A percentile compares a stretch with the other conserved stretches of the same genome.
Evolutionary conservation across 2,113 vertebrate species (phyloP).

Genomic region (Esox niger): DNA sequence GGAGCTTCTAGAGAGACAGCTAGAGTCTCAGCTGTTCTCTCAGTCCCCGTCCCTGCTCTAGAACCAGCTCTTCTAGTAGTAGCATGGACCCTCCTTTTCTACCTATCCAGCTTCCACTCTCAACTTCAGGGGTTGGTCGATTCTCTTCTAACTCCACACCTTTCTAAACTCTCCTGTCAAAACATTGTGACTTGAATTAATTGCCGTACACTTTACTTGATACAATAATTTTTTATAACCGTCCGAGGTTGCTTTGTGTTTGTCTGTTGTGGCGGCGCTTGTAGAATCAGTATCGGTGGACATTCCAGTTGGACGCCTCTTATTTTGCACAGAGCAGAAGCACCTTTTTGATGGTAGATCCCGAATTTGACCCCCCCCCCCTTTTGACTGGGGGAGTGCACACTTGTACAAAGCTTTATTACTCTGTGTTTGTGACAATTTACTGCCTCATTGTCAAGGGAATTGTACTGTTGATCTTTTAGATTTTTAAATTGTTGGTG

Average conservation of each 20-base stretch:
- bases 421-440: constrained; percentile 58
- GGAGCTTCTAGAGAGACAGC: constrained; percentile 56
- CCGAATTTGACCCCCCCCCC: constrained; percentile 32
- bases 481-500: constrained; percentile 34
- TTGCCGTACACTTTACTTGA: constrained; percentile 55
- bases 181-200: constrained; percentile 69
- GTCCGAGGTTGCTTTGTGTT: constrained; percentile 56
- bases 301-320: constrained; percentile 60
- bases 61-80: constrained; percentile 16
- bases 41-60: constrained; percentile 59
- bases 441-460: constrained; percentile 52
- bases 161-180: constrained; percentile 34
- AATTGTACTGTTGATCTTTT: constrained; percentile 58
- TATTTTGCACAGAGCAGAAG: constrained; percentile 79
- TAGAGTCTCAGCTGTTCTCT: constrained; percentile 55
- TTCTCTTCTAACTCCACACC: background rate
- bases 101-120: background rate
- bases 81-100: background rate
- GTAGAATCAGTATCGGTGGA: constrained; percentile 61
- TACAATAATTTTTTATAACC: constrained; percentile 36
- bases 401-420: constrained; percentile 68
- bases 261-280: constrained; percentile 66
- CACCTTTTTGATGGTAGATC: constrained; percentile 50
- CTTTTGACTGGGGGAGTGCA: constrained; percentile 64
- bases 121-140: too few relatives aligned